Evolutionary conservation across 2,113 vertebrate genomes (phyloP).

Genomic region (Psittacus erithacus): DNA sequence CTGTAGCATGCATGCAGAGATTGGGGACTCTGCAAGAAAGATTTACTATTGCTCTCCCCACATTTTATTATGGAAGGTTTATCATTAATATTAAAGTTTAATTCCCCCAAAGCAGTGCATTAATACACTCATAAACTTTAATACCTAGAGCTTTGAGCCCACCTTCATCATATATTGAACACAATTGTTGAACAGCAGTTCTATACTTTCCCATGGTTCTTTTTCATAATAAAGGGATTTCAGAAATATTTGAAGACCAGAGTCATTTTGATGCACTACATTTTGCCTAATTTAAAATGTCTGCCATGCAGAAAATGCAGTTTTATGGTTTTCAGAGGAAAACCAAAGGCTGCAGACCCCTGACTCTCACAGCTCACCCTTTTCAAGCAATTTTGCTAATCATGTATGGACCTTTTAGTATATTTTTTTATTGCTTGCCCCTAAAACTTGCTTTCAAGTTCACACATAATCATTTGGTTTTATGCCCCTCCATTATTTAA

Average conservation of each 20-base stretch:
- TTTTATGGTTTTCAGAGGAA: constrained; percentile 11
- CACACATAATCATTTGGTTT: background rate
- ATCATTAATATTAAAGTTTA: constrained; percentile 80
- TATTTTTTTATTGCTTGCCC: background rate
- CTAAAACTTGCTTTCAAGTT: background rate
- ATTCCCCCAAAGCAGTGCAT: constrained; percentile 75
- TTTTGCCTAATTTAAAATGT: background rate
- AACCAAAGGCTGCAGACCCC: constrained; percentile 5
- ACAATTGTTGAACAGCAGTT: background rate
- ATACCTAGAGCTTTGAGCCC: constrained; percentile 62
- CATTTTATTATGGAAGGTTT: constrained; percentile 75
- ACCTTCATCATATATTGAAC: constrained; percentile 23
- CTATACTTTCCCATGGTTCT: background rate
- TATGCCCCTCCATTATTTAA: background rate
- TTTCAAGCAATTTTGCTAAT: background rate
- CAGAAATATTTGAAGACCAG: background rate
- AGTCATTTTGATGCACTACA: background rate
- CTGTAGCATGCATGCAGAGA: background rate
- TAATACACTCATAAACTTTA: constrained; percentile 79
- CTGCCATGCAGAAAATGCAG: constrained; percentile 44
- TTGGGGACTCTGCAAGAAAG: constrained; percentile 44
- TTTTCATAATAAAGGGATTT: constrained; percentile 25
- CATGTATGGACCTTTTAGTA: background rate
- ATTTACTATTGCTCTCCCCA: constrained; percentile 56
- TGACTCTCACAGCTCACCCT: background rate